phyloP scores from a whole-genome alignment of 2,888 invertebrate species.

The Steinernema carpocapsae region DNA sequence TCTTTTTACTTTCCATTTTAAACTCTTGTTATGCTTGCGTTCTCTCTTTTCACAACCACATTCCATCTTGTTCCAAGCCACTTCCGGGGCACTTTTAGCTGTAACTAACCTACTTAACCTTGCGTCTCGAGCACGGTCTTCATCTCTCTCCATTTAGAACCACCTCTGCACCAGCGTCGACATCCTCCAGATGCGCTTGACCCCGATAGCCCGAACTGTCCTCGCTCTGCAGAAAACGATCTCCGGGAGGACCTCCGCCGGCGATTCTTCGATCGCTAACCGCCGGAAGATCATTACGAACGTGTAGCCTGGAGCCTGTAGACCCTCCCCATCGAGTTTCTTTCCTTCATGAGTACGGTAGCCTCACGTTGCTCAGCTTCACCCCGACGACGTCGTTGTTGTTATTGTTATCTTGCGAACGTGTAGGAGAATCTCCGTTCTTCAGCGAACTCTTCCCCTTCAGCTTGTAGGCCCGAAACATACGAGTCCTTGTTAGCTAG shows the following conservation, averaged over 20 bases:
- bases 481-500: conserved; percentile 15
- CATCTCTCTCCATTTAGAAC: conserved; percentile 35
- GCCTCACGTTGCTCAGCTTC: conserved; percentile 15
- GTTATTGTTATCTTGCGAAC: conserved; percentile 10
- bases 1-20: conserved; percentile 7
- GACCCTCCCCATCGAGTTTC: not conserved
- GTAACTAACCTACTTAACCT: not conserved
- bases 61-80: not conserved
- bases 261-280: not conserved
- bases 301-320: conserved; percentile 13
- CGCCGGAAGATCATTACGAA: conserved; percentile 12
- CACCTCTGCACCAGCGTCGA: conserved; percentile 38
- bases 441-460: not conserved
- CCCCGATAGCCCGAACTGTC: not conserved
- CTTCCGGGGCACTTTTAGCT: not conserved
- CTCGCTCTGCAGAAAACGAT: not conserved
- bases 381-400: not conserved
- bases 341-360: not conserved
- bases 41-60: not conserved
- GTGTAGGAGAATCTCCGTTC: not conserved
- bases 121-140: not conserved
- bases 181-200: conserved; percentile 32
- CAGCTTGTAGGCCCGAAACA: conserved; percentile 27
- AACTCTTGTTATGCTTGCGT: not conserved
- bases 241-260: not conserved